A percentile compares a stretch with the other conserved stretches of the same genome.
These are phyloP conservation scores for Hystrix cristata DNA, from an alignment of 2,113 vertebrate species.

Conservation along the genomic window DNA sequence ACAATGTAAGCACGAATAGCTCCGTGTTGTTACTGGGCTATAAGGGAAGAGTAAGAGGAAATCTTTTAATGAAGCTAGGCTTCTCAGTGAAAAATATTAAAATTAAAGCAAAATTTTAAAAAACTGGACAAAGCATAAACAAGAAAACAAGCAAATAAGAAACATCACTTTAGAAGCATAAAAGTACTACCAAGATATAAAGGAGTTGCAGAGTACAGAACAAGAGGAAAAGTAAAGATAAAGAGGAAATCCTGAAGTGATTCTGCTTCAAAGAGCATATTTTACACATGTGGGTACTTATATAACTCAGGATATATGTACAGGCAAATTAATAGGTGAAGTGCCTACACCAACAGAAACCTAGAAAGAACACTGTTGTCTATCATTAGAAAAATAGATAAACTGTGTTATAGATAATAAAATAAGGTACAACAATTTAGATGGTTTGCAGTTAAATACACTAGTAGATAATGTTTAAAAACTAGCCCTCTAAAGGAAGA, in stretches of 20 bases:
- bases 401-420: neutral
- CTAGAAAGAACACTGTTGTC: neutral
- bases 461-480: neutral
- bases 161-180: neutral
- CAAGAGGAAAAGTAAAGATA: neutral
- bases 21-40: neutral
- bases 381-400: constrained; percentile 4
- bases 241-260: neutral
- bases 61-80: neutral
- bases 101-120: neutral
- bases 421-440: neutral
- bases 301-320: neutral
- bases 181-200: neutral
- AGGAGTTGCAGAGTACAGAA: neutral
- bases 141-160: neutral
- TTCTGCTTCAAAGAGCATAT: neutral
- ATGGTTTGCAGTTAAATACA: neutral
- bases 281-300: neutral
- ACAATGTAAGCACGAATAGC: neutral
- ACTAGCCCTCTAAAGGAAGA: neutral
- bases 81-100: constrained; percentile 29
- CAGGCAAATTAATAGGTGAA: neutral
- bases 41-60: neutral
- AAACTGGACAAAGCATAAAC: neutral
- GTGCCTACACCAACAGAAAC: neutral